These are phyloP conservation scores for Apis laboriosa DNA, from an alignment of 1,140 invertebrate species.

Conservation along the genomic window DNA sequence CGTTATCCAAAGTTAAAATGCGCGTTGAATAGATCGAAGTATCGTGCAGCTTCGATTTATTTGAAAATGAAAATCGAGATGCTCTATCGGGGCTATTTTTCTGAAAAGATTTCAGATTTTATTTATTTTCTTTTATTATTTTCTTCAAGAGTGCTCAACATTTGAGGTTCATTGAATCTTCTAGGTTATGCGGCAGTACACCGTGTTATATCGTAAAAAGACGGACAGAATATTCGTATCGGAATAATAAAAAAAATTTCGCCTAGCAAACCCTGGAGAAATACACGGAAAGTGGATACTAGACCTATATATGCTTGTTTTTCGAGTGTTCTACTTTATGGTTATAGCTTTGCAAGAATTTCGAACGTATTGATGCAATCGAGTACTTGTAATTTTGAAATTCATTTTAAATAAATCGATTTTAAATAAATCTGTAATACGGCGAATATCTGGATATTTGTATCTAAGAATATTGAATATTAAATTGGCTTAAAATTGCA, in stretches of 20 bases:
- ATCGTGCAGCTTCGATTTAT: not conserved
- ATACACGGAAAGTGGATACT: conserved; percentile 33
- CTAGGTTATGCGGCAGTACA: conserved; percentile 14
- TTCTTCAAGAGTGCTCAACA: not conserved
- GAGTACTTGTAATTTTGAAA: not conserved
- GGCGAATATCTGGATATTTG: not conserved
- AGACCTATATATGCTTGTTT: conserved; percentile 21
- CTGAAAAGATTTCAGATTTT: not conserved
- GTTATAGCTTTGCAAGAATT: not conserved
- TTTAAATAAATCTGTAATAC: not conserved
- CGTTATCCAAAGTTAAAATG: not conserved
- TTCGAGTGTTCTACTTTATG: conserved; percentile 20
- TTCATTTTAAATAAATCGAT: not conserved
- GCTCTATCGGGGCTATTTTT: too few relatives aligned
- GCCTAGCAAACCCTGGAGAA: conserved; percentile 30
- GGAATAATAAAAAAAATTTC: conserved; percentile 9
- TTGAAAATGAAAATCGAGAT: conserved; percentile 1
- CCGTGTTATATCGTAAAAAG: conserved; percentile 24
- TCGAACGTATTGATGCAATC: not conserved
- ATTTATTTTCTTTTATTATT: too few relatives aligned
- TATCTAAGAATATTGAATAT: not conserved
- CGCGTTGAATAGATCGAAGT: not conserved
- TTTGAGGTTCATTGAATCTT: not conserved
- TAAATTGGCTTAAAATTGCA: not conserved
- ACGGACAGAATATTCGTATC: conserved; percentile 20